Conservation (phyloP, 1,140 invertebrate species). For the Heliconius hermathena region DNA sequence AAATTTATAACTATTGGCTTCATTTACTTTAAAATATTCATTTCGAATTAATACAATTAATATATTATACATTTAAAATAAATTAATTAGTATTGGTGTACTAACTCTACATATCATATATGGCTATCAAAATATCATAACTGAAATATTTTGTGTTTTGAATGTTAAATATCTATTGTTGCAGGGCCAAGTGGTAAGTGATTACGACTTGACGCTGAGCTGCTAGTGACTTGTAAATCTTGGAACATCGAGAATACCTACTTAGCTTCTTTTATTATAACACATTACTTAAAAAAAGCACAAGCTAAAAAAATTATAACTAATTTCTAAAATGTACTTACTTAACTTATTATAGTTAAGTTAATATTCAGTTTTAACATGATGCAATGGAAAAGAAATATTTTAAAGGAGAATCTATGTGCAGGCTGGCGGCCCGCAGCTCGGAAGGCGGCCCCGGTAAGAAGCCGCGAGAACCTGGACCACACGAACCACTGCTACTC, state of each 20-base stretch:
- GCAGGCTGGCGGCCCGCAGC: conserved; percentile 85
- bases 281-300: neutral
- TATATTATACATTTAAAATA: no score
- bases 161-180: conserved; percentile 43
- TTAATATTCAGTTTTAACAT: neutral
- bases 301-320: neutral
- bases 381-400: neutral
- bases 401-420: conserved; percentile 37
- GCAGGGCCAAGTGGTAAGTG: conserved; percentile 75
- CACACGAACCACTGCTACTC: conserved; percentile 82
- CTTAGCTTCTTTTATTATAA: neutral
- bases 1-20: neutral
- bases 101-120: neutral
- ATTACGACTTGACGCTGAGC: conserved; percentile 49
- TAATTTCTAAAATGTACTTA: neutral
- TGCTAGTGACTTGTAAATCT: conserved; percentile 19
- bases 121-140: neutral
- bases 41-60: neutral
- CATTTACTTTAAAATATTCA: neutral
- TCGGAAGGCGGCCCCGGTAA: conserved; percentile 84
- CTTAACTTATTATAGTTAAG: neutral
- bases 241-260: neutral
- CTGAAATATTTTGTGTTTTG: neutral
- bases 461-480: conserved; percentile 82
- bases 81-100: no score